A percentile compares a stretch with the other conserved stretches of the same genome.
phyloP scores from a whole-genome alignment of 1,140 invertebrate species.

The Pogonus chalceus region DNA sequence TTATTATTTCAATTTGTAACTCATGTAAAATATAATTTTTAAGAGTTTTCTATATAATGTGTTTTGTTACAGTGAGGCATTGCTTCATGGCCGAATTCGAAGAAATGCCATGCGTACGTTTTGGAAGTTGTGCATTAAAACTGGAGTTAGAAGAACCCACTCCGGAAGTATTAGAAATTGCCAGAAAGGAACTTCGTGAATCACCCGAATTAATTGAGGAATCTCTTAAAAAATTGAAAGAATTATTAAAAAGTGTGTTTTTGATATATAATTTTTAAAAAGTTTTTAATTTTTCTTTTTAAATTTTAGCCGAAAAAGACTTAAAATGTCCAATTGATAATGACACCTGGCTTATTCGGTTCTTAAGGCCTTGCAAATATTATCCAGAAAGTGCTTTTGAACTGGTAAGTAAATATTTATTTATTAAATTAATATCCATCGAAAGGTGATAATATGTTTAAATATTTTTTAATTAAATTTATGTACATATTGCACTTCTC shows the following conservation, averaged over 20 bases:
- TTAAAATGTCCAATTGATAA: constrained; percentile 57
- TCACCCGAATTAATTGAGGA: constrained; percentile 52
- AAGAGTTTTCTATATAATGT: too few relatives aligned
- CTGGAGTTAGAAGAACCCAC: constrained; percentile 55
- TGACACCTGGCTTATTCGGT: constrained; percentile 62
- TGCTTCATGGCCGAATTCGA: constrained; percentile 59
- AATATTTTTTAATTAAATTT: too few relatives aligned
- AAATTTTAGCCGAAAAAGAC: constrained; percentile 55
- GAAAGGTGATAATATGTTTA: neutral
- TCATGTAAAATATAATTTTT: too few relatives aligned
- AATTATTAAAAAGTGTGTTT: constrained; percentile 54
- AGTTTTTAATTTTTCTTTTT: constrained; percentile 8
- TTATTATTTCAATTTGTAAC: too few relatives aligned
- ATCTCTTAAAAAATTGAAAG: constrained; percentile 49
- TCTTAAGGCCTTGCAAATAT: constrained; percentile 68
- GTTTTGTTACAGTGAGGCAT: constrained; percentile 44
- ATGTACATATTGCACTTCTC: too few relatives aligned
- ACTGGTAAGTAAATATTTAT: constrained; percentile 46
- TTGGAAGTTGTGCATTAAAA: constrained; percentile 54
- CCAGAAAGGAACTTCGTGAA: constrained; percentile 60
- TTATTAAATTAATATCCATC: neutral
- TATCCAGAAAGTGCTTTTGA: constrained; percentile 66
- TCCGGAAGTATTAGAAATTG: constrained; percentile 55
- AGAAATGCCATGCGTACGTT: constrained; percentile 51
- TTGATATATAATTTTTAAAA: neutral